Evolutionary conservation across 2,888 invertebrate genomes (phyloP).

Genomic region (Himalopsyche kuldschensis): DNA sequence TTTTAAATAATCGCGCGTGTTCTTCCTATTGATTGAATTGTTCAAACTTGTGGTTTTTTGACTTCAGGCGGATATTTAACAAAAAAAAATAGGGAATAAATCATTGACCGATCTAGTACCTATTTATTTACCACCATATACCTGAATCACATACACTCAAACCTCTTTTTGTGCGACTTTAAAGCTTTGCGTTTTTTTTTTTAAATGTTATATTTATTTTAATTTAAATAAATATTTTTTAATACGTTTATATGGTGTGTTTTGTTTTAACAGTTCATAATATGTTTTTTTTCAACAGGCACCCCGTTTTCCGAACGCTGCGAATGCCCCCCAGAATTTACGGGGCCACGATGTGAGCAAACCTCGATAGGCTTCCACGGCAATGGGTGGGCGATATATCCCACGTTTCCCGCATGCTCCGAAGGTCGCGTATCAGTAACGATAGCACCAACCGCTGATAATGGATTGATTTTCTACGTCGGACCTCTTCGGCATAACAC

Average conservation of each 20-base stretch:
- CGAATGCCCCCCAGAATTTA: conserved; percentile 76
- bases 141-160: no score
- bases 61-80: no score
- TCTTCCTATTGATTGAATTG: no score
- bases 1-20: no score
- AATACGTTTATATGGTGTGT: not conserved
- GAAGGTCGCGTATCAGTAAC: conserved; percentile 81
- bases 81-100: no score
- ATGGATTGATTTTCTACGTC: conserved; percentile 87
- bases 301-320: conserved; percentile 69
- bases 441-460: conserved; percentile 72
- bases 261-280: no score
- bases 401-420: conserved; percentile 82
- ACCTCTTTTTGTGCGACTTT: no score
- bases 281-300: conserved; percentile 45
- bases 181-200: no score
- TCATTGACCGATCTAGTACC: no score
- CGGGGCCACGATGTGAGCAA: conserved; percentile 90
- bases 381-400: conserved; percentile 92
- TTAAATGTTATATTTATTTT: not conserved
- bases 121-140: no score
- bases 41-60: no score
- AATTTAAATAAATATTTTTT: not conserved
- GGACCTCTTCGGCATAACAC: conserved; percentile 76
- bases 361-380: conserved; percentile 85